Percentiles rank a stretch among this genome's conserved stretches.
These are phyloP conservation scores for Mastigias papua DNA, from an alignment of 30 jellyfish, hydroid and myxozoan species.

Conservation along the genomic window DNA sequence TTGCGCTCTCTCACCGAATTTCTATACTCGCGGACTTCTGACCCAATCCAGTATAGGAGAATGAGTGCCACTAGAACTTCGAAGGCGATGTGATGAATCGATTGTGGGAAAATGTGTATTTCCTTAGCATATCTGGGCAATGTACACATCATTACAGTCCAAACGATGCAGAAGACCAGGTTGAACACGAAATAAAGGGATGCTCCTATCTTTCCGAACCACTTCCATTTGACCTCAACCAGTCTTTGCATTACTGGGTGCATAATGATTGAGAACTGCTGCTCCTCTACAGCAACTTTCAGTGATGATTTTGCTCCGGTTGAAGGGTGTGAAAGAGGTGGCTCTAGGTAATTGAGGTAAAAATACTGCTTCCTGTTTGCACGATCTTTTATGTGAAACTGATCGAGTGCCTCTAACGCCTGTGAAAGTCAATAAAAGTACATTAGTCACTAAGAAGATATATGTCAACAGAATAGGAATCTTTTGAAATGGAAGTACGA, in stretches of 20 bases:
- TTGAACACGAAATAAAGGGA: conserved; percentile 49
- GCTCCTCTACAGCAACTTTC: conserved; percentile 92
- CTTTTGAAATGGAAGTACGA: neutral
- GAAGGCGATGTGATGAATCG: conserved; percentile 38
- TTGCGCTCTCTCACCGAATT: conserved; percentile 66
- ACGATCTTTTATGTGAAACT: conserved; percentile 87
- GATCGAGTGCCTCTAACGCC: conserved; percentile 93
- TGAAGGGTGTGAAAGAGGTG: conserved; percentile 52
- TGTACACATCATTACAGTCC: conserved; percentile 88
- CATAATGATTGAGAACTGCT: conserved; percentile 77
- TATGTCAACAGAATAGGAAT: neutral
- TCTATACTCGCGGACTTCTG: conserved; percentile 75
- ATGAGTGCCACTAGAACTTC: conserved; percentile 59
- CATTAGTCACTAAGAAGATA: neutral
- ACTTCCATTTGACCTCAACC: conserved; percentile 86
- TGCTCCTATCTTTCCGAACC: conserved; percentile 81
- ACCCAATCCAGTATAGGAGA: conserved; percentile 46
- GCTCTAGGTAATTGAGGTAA: conserved; percentile 78
- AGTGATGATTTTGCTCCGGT: conserved; percentile 83
- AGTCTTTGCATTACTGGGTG: conserved; percentile 92
- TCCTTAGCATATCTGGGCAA: conserved; percentile 51
- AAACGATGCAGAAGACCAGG: conserved; percentile 65
- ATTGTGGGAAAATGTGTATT: conserved; percentile 42
- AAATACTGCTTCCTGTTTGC: conserved; percentile 88
- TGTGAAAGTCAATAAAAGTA: neutral